Conservation (phyloP, 2,113 vertebrate genomes). For the Silurus meridionalis region DNA sequence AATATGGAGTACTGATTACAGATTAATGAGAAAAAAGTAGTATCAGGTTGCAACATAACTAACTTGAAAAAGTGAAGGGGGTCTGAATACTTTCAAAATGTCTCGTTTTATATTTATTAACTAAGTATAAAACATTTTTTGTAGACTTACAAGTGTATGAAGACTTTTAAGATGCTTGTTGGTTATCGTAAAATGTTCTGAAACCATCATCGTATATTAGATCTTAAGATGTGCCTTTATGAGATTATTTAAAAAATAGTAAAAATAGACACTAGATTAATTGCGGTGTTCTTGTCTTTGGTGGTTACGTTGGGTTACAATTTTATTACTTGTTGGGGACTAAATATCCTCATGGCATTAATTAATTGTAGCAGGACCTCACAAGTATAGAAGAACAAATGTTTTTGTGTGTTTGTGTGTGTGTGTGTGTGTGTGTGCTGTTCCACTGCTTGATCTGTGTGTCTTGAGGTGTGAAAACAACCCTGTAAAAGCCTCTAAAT, state of each 20-base stretch:
- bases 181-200: too few species aligned
- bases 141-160: too few species aligned
- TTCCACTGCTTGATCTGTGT: neutral
- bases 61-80: too few species aligned
- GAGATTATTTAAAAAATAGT: too few species aligned
- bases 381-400: neutral
- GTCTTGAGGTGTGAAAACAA: conserved; percentile 40
- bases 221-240: neutral
- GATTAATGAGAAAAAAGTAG: too few species aligned
- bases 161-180: too few species aligned
- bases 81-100: too few species aligned
- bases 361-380: neutral
- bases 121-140: too few species aligned
- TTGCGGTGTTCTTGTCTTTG: neutral
- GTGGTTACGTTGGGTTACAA: neutral
- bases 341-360: neutral
- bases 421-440: neutral
- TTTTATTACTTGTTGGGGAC: neutral
- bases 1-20: too few species aligned
- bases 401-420: neutral
- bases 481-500: neutral
- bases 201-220: neutral
- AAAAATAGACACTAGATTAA: neutral
- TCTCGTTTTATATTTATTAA: too few species aligned
- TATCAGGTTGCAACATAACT: too few species aligned